Evolutionary conservation across 2,888 invertebrate genomes (phyloP).

Genomic region (Empis stercorea): DNA sequence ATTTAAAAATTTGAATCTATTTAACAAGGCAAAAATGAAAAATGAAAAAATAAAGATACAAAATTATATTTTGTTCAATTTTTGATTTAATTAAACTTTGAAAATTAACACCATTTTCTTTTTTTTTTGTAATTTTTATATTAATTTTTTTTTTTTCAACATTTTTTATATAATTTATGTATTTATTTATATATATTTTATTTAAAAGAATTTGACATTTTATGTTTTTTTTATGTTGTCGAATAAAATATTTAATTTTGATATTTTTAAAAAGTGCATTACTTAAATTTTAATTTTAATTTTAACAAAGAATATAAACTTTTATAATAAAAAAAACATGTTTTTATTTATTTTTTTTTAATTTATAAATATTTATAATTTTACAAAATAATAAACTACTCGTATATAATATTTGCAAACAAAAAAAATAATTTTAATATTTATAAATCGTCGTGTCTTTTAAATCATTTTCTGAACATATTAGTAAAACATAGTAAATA

Average conservation of each 20-base stretch:
- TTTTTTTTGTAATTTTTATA: constrained; percentile 7
- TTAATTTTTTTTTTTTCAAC: constrained; percentile 3
- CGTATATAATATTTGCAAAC: not conserved
- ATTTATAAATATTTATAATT: constrained; percentile 7
- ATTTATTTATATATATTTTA: constrained; percentile 14
- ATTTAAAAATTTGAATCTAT: no score
- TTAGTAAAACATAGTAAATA: no score
- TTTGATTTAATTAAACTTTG: constrained; percentile 1
- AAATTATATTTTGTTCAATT: no score
- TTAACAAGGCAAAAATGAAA: no score
- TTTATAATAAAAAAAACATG: not conserved
- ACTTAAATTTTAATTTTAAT: not conserved
- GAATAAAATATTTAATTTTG: constrained; percentile 14
- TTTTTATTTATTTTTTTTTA: constrained; percentile 11
- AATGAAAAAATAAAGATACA: no score
- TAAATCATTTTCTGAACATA: no score
- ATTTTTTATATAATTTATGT: constrained; percentile 7
- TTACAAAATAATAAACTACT: no score
- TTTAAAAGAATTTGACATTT: constrained; percentile 28
- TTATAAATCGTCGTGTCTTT: not conserved
- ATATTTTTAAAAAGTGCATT: constrained; percentile 1
- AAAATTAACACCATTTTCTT: constrained; percentile 6
- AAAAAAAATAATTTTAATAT: not conserved
- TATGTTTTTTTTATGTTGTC: no score
- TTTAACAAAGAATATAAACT: no score